phyloP scores from a whole-genome alignment of 2,888 invertebrate genomes.

The Dicyrtoma fusca region DNA sequence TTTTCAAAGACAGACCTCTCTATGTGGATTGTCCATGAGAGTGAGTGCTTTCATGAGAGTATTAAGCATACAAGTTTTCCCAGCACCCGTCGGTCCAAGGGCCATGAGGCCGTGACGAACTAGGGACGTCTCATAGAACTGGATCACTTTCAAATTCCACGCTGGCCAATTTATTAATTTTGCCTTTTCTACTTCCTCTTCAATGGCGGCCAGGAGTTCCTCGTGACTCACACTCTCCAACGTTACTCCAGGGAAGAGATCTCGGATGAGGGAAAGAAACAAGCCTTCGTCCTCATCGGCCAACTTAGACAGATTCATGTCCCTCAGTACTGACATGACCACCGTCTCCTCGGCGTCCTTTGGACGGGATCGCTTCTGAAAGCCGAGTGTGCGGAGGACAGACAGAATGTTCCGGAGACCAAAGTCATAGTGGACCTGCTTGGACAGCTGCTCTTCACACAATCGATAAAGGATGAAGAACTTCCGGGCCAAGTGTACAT shows the following conservation, averaged over 20 bases:
- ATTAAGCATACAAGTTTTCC: slow-evolving; percentile 90
- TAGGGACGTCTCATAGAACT: slow-evolving; percentile 92
- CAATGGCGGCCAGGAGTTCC: slow-evolving; percentile 85
- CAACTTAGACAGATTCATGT: slow-evolving; percentile 96
- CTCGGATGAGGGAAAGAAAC: slow-evolving; percentile 94
- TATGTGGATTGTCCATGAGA: slow-evolving; percentile 80
- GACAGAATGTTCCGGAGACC: slow-evolving; percentile 94
- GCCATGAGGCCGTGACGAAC: slow-evolving; percentile 97
- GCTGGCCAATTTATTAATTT: slow-evolving; percentile 89
- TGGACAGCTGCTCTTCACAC: slow-evolving; percentile 95
- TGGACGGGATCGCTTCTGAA: slow-evolving; percentile 85
- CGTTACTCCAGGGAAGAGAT: slow-evolving; percentile 92
- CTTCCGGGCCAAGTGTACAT: slow-evolving; percentile 90
- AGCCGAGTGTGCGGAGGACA: slow-evolving; percentile 88
- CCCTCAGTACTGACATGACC: slow-evolving; percentile 92
- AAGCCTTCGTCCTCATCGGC: slow-evolving; percentile 95
- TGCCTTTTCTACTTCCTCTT: slow-evolving; percentile 76
- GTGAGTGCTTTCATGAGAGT: slow-evolving; percentile 88
- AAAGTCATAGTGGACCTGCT: slow-evolving; percentile 98
- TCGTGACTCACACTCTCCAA: slow-evolving; percentile 90
- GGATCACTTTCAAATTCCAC: slow-evolving; percentile 92
- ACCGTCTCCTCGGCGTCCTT: slow-evolving; percentile 94
- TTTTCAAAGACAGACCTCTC: slow-evolving; percentile 65
- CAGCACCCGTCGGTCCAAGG: slow-evolving; percentile 90
- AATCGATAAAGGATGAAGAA: slow-evolving; percentile 96